Percentiles rank a stretch among this genome's conserved stretches.
phyloP scores from a whole-genome alignment of 2,888 invertebrate genomes.

The Meganola albula region DNA sequence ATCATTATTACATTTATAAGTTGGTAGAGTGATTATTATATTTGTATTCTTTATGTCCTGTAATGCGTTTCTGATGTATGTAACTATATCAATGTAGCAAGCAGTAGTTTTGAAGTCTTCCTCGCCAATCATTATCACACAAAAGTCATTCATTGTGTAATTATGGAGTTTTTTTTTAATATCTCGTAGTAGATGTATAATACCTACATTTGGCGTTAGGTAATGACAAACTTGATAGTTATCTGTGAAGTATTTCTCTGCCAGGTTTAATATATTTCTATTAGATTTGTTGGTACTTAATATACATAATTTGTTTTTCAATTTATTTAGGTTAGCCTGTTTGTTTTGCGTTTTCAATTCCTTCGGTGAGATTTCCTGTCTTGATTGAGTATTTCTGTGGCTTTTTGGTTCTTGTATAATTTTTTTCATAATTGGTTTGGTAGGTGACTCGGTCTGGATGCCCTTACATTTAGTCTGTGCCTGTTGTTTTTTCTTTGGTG shows the following conservation, averaged over 20 bases:
- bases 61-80: background rate
- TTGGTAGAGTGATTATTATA: background rate
- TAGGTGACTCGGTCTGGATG: slow-evolving; percentile 1
- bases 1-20: background rate
- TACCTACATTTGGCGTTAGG: background rate
- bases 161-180: slow-evolving; percentile 4
- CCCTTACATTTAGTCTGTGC: background rate
- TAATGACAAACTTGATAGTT: slow-evolving; percentile 3
- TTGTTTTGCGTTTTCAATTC: background rate
- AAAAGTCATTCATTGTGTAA: slow-evolving; percentile 6
- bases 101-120: slow-evolving; percentile 1
- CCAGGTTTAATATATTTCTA: background rate
- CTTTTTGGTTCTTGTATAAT: too few species aligned
- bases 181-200: background rate
- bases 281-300: background rate
- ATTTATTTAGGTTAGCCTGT: background rate
- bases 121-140: slow-evolving; percentile 3
- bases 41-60: too few species aligned
- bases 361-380: background rate
- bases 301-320: too few species aligned
- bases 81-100: background rate
- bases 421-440: too few species aligned
- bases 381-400: slow-evolving; percentile 1
- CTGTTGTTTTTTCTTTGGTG: slow-evolving; percentile 1
- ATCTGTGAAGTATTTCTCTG: background rate